A percentile compares a stretch with the other conserved stretches of the same genome.
Conservation (phyloP, 2,113 vertebrate species). For the Apus apus region DNA sequence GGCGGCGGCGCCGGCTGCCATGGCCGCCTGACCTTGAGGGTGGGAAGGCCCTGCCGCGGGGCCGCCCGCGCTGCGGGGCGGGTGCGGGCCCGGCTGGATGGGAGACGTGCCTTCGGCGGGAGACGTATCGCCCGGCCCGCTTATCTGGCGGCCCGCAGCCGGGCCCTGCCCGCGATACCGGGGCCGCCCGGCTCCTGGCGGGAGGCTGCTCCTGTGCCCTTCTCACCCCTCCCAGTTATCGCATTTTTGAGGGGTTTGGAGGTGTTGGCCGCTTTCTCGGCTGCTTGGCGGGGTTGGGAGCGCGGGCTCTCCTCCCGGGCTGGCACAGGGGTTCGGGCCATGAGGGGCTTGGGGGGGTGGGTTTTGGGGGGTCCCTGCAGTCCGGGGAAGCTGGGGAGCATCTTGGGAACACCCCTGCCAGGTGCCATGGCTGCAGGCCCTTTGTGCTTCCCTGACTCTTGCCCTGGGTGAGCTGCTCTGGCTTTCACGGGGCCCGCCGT, state of each 20-base stretch:
- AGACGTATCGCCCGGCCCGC: rapidly evolving
- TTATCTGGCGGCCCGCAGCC: neutral
- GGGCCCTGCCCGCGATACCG: neutral
- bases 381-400: no score
- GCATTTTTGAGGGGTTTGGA: rapidly evolving
- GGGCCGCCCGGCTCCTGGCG: neutral
- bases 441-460: neutral
- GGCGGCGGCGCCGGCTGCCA: neutral
- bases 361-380: neutral
- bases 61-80: neutral
- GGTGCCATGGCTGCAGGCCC: neutral
- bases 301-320: neutral
- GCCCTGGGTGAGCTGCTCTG: neutral
- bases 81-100: neutral
- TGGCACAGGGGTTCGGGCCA: neutral
- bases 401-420: neutral
- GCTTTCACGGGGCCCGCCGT: rapidly evolving
- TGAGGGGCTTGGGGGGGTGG: neutral
- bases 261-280: neutral
- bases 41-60: neutral
- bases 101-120: neutral
- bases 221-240: no score
- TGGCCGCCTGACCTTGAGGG: neutral
- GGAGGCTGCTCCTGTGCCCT: rapidly evolving
- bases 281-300: neutral